These are phyloP conservation scores for Gadus macrocephalus DNA, from an alignment of 2,113 vertebrate genomes.

Conservation along the genomic window DNA sequence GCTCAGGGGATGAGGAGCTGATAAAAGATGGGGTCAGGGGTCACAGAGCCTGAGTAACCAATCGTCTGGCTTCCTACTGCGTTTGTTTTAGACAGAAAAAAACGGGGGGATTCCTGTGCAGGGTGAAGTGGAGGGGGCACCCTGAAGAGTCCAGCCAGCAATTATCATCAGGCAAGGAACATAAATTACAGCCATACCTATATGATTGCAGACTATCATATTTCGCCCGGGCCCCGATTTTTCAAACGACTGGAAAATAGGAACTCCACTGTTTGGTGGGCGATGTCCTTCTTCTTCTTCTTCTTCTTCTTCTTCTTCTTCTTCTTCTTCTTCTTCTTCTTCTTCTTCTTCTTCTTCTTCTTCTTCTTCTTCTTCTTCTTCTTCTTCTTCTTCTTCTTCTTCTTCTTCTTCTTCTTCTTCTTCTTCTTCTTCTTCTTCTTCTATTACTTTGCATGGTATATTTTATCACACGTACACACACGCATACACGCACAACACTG, in stretches of 20 bases:
- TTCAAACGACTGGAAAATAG: conserved; percentile 32
- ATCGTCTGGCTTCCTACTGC: conserved; percentile 17
- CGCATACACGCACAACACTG: conserved; percentile 13
- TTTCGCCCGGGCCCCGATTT: conserved; percentile 34
- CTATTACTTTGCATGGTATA: too few relatives aligned
- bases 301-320: too few relatives aligned
- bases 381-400: too few relatives aligned
- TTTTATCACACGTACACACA: conserved; percentile 13
- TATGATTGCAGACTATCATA: conserved; percentile 62
- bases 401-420: too few relatives aligned
- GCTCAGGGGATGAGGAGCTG: background rate
- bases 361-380: too few relatives aligned
- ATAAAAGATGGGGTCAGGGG: conserved; percentile 33
- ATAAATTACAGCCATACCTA: conserved; percentile 63
- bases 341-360: too few relatives aligned
- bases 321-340: too few relatives aligned
- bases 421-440: too few relatives aligned
- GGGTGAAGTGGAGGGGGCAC: conserved; percentile 34
- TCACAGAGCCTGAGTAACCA: background rate
- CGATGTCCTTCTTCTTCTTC: background rate
- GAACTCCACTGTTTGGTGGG: conserved; percentile 19
- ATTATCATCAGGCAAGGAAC: conserved; percentile 62
- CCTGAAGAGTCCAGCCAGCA: conserved; percentile 46
- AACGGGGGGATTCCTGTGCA: conserved; percentile 27
- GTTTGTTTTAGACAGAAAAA: conserved; percentile 1